These are phyloP conservation scores for Pangasianodon hypophthalmus DNA, from an alignment of 2,113 vertebrate genomes.

Conservation along the genomic window DNA sequence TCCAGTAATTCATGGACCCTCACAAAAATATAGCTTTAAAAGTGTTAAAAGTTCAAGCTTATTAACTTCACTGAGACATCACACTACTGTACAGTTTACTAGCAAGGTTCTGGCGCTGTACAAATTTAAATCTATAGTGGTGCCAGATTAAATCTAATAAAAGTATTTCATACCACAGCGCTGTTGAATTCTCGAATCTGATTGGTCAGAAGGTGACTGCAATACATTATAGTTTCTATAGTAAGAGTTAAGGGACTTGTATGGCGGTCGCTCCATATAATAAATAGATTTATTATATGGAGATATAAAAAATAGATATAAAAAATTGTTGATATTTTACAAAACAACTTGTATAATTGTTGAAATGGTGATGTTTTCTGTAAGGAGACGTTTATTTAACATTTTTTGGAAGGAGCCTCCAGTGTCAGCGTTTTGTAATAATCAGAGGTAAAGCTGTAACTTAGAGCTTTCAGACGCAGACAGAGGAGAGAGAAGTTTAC, in stretches of 20 bases:
- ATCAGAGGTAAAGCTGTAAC: no score
- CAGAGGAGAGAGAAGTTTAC: background rate
- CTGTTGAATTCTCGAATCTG: background rate
- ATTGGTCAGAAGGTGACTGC: background rate
- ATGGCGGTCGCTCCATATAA: background rate
- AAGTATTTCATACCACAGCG: background rate
- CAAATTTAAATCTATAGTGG: background rate
- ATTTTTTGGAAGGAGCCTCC: no score
- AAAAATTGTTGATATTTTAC: background rate
- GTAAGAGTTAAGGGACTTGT: background rate
- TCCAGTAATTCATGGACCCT: slow-evolving; percentile 34
- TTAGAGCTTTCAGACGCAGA: background rate
- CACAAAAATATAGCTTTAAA: slow-evolving; percentile 25
- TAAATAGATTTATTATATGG: no score
- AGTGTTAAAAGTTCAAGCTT: slow-evolving; percentile 15
- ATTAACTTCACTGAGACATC: slow-evolving; percentile 24
- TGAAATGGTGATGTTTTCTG: no score
- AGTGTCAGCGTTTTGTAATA: no score
- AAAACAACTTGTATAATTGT: no score
- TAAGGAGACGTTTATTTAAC: no score
- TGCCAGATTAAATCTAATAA: slow-evolving; percentile 6
- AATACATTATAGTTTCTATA: background rate
- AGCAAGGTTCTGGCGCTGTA: background rate
- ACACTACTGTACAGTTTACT: background rate
- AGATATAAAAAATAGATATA: background rate